Evolutionary conservation across 1,140 invertebrate species (phyloP).

Genomic region (Adoxophyes honmai): DNA sequence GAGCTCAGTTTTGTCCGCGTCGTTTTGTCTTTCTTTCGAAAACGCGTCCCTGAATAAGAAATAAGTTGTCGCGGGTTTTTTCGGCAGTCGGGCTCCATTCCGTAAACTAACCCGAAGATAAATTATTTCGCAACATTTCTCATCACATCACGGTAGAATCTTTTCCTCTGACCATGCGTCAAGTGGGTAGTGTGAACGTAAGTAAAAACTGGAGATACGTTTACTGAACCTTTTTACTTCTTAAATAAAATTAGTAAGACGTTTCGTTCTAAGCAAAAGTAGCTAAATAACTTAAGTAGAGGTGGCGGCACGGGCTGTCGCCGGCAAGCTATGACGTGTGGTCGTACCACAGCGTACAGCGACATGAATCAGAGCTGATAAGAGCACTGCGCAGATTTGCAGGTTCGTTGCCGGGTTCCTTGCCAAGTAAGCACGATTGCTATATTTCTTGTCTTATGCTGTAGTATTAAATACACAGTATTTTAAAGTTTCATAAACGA

Average conservation of each 20-base stretch:
- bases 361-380: constrained; percentile 72
- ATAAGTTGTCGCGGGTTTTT: constrained; percentile 56
- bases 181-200: constrained; percentile 22
- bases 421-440: constrained; percentile 67
- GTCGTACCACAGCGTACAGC: constrained; percentile 14
- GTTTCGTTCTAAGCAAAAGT: no score
- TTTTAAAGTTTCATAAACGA: no score
- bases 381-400: constrained; percentile 64
- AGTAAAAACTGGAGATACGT: constrained; percentile 50
- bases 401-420: constrained; percentile 48
- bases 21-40: constrained; percentile 59
- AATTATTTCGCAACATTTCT: constrained; percentile 72
- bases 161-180: constrained; percentile 60
- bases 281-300: no score
- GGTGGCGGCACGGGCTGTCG: no score
- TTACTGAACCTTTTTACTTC: constrained; percentile 49
- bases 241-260: constrained; percentile 66
- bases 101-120: constrained; percentile 66
- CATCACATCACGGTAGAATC: constrained; percentile 60
- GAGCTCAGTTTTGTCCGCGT: constrained; percentile 42
- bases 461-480: no score
- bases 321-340: no score
- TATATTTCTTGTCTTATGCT: no score
- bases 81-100: constrained; percentile 53
- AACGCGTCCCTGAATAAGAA: constrained; percentile 64